Base-by-base conservation (phyloP, 2,797 vertebrate genomes). In the Betta splendens region DNA sequence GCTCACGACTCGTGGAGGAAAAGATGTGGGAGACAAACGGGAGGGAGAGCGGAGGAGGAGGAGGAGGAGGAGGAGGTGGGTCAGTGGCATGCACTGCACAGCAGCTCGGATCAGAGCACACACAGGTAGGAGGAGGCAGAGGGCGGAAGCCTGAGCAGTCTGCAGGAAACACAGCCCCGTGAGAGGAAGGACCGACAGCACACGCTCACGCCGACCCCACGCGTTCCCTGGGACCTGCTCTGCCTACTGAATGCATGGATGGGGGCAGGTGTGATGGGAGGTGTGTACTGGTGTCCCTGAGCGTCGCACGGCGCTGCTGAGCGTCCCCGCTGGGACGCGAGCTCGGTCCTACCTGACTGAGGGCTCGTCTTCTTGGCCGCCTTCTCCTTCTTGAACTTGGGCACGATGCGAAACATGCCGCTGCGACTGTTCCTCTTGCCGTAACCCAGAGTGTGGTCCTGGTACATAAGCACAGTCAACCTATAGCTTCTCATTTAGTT, bases 341-440 rank as follows among this genome's bases (percentile, higher is more conserved):
- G 18, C 47, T 33, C 69, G 76, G 63, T 87, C 94, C 85, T 96
- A 99, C 97, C 97, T 94, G 95, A 94, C 89, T 96, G 96, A 60
- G 93, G 89, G 75, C 92, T 95, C 25, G 88, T 91, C 92, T 97
- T 99, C 93, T 98, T 94, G 88, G 93, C 80, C 46, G 87, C 81
- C 81, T 96, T 98, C 76, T 99, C 97, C 85, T 98, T 99, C 93
- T 99, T 99, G 93, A 98, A 98, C 82, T 98, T 99, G 91, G 97
- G 97, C 81, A 98, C 97, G 68, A 98, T 98, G 69, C 96, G 95
- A 69, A 99, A 99, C 88, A 99, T 93, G 48, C 96, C 93, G 89
- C 94, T 94, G 86, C 94, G 95, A 81, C 91, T 98, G 88, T 98
- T 97, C 91, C 97, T 95, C 92, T 99, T 99, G 83, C 93, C 91